Conservation (phyloP, 2,797 vertebrate species). For the Chiroxiphia lanceolata region DNA sequence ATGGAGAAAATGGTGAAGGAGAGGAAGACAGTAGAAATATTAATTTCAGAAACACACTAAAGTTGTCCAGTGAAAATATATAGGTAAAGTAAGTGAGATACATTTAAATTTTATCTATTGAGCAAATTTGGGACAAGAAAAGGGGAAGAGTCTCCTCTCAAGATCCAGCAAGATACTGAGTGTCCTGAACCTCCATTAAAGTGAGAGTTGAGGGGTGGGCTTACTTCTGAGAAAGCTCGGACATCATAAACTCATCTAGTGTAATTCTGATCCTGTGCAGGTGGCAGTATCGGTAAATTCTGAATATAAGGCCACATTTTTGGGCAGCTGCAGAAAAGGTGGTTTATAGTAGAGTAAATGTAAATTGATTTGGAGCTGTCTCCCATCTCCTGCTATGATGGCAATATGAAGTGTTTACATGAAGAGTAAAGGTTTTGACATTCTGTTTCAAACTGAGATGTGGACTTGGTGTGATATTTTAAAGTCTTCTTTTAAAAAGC, state of each 20-base stretch:
- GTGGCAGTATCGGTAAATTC: neutral
- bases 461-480: neutral
- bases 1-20: neutral
- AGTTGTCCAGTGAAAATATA: neutral
- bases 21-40: neutral
- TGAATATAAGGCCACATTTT: neutral
- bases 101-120: neutral
- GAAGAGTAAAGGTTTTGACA: neutral
- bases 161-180: neutral
- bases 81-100: neutral
- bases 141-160: neutral
- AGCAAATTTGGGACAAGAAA: neutral
- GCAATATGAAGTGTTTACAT: neutral
- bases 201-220: neutral
- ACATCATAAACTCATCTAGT: neutral
- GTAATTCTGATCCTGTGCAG: neutral
- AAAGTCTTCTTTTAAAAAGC: conserved; percentile 27
- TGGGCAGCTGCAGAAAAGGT: neutral
- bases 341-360: neutral
- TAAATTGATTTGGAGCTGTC: conserved; percentile 6
- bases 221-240: neutral
- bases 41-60: neutral
- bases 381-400: neutral
- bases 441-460: conserved; percentile 1
- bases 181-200: neutral